Percentiles rank a stretch among this genome's conserved stretches.
Evolutionary conservation across 1,140 invertebrate species (phyloP).

Genomic region (Armadillidium nasatum): DNA sequence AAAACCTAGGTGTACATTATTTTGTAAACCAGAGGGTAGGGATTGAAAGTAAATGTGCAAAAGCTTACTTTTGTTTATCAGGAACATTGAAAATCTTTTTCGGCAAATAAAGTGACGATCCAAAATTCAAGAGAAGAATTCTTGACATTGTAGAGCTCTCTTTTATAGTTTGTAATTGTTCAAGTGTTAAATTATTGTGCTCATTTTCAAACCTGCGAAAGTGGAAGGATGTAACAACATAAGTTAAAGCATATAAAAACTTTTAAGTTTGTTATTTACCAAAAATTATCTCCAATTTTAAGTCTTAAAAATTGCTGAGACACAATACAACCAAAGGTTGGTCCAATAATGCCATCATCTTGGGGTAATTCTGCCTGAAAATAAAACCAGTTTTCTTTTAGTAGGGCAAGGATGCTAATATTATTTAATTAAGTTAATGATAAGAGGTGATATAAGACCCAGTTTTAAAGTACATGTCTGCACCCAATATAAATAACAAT

Average conservation of each 20-base stretch:
- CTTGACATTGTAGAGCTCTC: neutral
- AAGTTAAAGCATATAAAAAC: too few relatives aligned
- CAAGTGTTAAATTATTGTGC: neutral
- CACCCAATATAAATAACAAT: too few relatives aligned
- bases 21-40: too few relatives aligned
- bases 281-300: slow-evolving; percentile 57
- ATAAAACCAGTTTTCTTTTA: neutral
- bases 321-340: slow-evolving; percentile 58
- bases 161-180: neutral
- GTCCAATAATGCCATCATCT: slow-evolving; percentile 55
- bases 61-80: neutral
- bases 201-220: neutral
- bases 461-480: too few relatives aligned
- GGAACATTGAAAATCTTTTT: neutral
- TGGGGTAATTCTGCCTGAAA: slow-evolving; percentile 52
- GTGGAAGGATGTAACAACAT: too few relatives aligned
- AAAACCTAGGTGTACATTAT: too few relatives aligned
- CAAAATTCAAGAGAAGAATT: neutral
- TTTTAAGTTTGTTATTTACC: slow-evolving; percentile 38
- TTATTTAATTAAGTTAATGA: neutral
- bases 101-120: neutral
- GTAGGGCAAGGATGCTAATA: neutral
- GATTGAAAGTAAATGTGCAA: too few relatives aligned
- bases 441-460: too few relatives aligned
- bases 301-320: slow-evolving; percentile 58